Percentiles rank a stretch among this genome's conserved stretches.
Conservation (phyloP, 2,888 invertebrate species). For the Netelia virgata region DNA sequence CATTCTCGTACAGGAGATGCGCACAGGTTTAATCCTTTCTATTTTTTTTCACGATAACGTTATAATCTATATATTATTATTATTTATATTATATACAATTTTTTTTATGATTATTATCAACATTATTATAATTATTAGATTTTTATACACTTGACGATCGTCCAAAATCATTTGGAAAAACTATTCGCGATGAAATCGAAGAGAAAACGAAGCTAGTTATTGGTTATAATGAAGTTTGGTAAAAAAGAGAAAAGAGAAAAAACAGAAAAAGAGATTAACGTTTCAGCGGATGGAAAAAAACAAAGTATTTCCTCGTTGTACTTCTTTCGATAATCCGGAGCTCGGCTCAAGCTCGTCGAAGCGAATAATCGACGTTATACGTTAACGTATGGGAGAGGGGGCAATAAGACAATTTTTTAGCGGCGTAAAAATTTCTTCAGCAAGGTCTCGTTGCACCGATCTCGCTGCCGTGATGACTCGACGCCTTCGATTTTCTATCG, state of each 20-base stretch:
- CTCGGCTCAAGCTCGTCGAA: constrained; percentile 23
- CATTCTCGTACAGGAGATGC: background rate
- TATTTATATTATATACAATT: constrained; percentile 61
- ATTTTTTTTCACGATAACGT: constrained; percentile 47
- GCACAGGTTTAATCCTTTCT: constrained; percentile 23
- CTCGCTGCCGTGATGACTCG: constrained; percentile 82
- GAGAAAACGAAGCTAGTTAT: constrained; percentile 6
- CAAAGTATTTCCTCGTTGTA: constrained; percentile 22
- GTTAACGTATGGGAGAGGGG: background rate
- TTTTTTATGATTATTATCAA: constrained; percentile 10
- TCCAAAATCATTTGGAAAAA: constrained; percentile 27
- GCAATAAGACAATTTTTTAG: constrained; percentile 8
- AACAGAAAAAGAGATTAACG: background rate
- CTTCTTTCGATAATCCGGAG: background rate
- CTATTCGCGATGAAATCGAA: background rate
- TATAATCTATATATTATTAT: constrained; percentile 57
- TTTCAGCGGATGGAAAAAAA: constrained; percentile 23
- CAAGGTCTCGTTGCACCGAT: constrained; percentile 69
- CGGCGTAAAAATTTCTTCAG: constrained; percentile 25
- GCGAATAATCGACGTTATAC: constrained; percentile 46
- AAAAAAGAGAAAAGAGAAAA: constrained; percentile 15
- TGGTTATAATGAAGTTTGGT: constrained; percentile 50
- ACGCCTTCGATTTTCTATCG: constrained; percentile 81
- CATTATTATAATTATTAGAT: constrained; percentile 37
- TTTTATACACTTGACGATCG: constrained; percentile 61